Evolutionary conservation across 2,797 vertebrate genomes (phyloP).

Genomic region (Lepus townsendii): DNA sequence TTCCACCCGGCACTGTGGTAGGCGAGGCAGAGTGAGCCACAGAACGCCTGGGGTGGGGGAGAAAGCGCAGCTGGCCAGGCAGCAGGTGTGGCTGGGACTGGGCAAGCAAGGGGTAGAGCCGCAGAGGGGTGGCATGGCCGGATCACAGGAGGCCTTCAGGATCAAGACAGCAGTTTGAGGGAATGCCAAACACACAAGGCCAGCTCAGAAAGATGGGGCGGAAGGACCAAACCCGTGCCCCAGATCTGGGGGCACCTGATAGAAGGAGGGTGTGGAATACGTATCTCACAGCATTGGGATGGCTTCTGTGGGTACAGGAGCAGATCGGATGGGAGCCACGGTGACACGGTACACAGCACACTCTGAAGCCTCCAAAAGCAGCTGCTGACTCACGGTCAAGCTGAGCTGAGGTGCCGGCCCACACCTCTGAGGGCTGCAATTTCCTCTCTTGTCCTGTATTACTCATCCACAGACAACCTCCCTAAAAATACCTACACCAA

Average conservation of each 20-base stretch:
- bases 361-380: constrained; percentile 24
- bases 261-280: too few relatives aligned
- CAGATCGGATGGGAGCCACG: background rate
- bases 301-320: constrained; percentile 1
- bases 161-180: too few relatives aligned
- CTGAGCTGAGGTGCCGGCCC: background rate
- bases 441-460: background rate
- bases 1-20: background rate
- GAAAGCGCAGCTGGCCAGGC: fast-evolving
- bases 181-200: background rate
- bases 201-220: background rate
- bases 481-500: constrained; percentile 18
- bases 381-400: constrained; percentile 67
- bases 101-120: fast-evolving
- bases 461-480: background rate
- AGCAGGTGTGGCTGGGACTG: background rate
- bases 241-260: background rate
- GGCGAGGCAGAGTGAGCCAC: fast-evolving
- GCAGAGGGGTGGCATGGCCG: background rate
- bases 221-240: background rate
- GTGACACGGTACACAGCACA: background rate
- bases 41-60: background rate
- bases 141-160: background rate
- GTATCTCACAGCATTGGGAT: background rate
- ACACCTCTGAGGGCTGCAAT: background rate